phyloP scores from a whole-genome alignment of 2,888 invertebrate species.

The Desoria tigrina region DNA sequence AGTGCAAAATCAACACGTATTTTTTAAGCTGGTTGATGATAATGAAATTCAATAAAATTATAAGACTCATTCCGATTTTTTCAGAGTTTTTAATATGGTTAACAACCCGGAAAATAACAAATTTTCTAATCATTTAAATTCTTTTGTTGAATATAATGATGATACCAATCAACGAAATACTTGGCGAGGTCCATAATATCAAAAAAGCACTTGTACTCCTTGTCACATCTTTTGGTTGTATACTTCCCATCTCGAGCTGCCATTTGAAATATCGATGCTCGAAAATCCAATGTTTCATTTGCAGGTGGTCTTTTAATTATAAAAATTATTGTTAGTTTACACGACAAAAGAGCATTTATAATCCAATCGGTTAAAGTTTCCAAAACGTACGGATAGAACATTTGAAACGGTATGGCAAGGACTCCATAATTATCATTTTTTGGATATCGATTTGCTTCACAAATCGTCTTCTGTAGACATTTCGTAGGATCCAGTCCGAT shows the following conservation, averaged over 20 bases:
- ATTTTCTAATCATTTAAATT: too few relatives aligned
- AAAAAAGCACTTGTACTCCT: constrained; percentile 51
- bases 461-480: constrained; percentile 52
- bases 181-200: constrained; percentile 49
- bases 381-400: constrained; percentile 53
- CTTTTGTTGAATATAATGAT: too few relatives aligned
- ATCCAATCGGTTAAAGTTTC: too few relatives aligned
- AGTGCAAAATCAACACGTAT: too few relatives aligned
- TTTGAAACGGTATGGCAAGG: constrained; percentile 49
- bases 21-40: too few relatives aligned
- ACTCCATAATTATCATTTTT: constrained; percentile 48
- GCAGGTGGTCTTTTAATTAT: constrained; percentile 36
- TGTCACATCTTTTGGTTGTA: constrained; percentile 47
- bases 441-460: constrained; percentile 51
- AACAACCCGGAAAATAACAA: too few relatives aligned
- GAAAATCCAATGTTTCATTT: constrained; percentile 31
- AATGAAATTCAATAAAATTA: too few relatives aligned
- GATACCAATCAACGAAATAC: constrained; percentile 44
- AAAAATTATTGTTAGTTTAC: constrained; percentile 1
- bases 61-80: too few relatives aligned
- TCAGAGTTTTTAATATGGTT: too few relatives aligned
- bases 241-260: constrained; percentile 51
- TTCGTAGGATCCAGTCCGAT: constrained; percentile 51
- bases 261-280: constrained; percentile 43
- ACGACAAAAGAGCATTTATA: too few relatives aligned